Percentiles rank a stretch among this genome's conserved stretches.
These are phyloP conservation scores for Paramormyrops hopkinsi DNA, from an alignment of 2,797 vertebrate genomes.

Conservation along the genomic window DNA sequence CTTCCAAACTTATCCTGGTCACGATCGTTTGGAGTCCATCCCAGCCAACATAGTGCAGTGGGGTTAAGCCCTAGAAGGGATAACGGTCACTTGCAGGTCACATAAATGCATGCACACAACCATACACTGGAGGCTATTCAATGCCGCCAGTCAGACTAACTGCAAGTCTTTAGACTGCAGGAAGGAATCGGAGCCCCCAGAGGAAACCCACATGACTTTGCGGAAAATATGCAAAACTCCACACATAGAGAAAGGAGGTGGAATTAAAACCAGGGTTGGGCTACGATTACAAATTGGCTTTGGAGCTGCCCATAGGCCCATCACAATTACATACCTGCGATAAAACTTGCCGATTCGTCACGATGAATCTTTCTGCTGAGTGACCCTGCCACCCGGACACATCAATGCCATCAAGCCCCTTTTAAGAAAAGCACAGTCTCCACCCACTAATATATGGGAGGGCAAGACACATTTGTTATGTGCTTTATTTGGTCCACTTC, in stretches of 20 bases:
- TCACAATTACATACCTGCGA: background rate
- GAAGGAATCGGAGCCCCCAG: background rate
- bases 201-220: background rate
- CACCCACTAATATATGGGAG: conserved; percentile 2
- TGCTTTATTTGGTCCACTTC: background rate
- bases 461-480: conserved; percentile 12
- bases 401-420: background rate
- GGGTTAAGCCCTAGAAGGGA: background rate
- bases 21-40: background rate
- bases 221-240: background rate
- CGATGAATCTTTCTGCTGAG: background rate
- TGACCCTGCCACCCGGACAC: background rate
- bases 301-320: background rate
- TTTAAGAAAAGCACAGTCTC: background rate
- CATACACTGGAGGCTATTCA: background rate
- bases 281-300: background rate
- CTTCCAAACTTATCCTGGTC: background rate
- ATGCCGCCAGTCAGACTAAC: background rate
- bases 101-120: background rate
- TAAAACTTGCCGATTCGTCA: background rate
- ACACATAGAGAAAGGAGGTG: background rate
- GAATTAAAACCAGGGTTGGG: background rate
- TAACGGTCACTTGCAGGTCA: background rate
- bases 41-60: background rate
- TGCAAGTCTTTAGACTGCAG: background rate